Evolutionary conservation across 2,797 vertebrate species (phyloP).

Genomic region (Gallinago stenura): DNA sequence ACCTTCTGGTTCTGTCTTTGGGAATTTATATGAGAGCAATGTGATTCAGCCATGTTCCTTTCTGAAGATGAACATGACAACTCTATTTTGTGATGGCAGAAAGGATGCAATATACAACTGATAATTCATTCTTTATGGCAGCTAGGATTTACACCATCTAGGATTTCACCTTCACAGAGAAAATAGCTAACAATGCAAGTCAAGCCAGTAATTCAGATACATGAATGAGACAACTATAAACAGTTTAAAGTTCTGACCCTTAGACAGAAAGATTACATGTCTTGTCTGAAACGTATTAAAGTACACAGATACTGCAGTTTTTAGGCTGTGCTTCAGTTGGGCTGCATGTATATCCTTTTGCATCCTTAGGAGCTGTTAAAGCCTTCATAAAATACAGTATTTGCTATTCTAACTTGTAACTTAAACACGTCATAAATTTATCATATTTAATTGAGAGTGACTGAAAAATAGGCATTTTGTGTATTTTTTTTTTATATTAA

Average conservation of each 20-base stretch:
- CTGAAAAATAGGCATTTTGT: slow-evolving; percentile 20
- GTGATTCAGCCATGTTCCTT: background rate
- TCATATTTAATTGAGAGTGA: slow-evolving; percentile 53
- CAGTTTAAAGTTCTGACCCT: background rate
- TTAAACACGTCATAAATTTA: slow-evolving; percentile 10
- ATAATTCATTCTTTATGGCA: background rate
- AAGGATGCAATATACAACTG: background rate
- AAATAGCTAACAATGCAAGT: background rate
- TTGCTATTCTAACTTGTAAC: background rate
- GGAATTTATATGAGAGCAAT: background rate
- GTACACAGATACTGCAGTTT: background rate
- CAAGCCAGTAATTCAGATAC: background rate
- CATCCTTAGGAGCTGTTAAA: background rate
- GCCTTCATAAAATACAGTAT: background rate
- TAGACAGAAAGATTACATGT: background rate
- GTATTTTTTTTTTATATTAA: background rate
- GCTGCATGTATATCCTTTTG: background rate
- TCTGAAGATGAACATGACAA: background rate
- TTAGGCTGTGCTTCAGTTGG: background rate
- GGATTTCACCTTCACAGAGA: background rate
- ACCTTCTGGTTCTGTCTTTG: background rate
- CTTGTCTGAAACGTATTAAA: background rate
- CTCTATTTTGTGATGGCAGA: background rate
- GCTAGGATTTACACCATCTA: background rate
- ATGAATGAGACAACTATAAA: background rate